Base-by-base conservation (phyloP, 2,113 vertebrate genomes). In the Anguilla japonica region DNA sequence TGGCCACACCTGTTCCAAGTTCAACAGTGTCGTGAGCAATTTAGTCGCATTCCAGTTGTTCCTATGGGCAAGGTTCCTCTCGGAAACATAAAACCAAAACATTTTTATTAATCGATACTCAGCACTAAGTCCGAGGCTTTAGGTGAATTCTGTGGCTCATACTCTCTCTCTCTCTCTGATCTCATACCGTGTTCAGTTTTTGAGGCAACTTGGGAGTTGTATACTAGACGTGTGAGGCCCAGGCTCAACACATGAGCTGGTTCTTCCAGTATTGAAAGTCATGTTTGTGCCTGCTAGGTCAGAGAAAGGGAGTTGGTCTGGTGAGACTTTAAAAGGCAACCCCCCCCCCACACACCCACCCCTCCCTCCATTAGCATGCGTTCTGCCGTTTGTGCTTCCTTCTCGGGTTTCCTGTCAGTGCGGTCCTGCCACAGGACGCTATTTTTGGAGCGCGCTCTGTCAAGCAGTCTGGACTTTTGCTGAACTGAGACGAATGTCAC, bases 391-490 rank as follows among this genome's bases (percentile, higher is more conserved):
- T 34, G 71, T 34, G 2, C 34, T 75, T 75, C n/a, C 71, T 75
- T 75, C 71, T 75, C 29, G 2, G n/a, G 71, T 75, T 75, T 75
- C 71, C 53, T 40, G 34, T 82, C 18, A 46, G n/a, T 41, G 67
- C 2, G 82, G 82, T 85, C 82, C 87, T 56, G 34, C 80, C 67
- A 43, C 63, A 71, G 57, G 83, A 80, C 85, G 87, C 91, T 90
- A 87, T 94, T 94, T 93, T 89, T 91, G 88, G 89, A 89, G 0
- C 85, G 34, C 53, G 89, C 87, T 90, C 9, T 0, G 85, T 7
- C 4, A 41, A 90, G 86, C 89, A 87, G 84, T 85, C 43, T 0
- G 50, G 75, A 90, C 89, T 93, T 92, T 91, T 92, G 71, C 90
- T 87, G 88, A 91, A 63, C 88, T 84, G 87, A 88, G 90, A 91